Conservation (phyloP, 1,140 invertebrate species). For the Drosophila bocki region DNA sequence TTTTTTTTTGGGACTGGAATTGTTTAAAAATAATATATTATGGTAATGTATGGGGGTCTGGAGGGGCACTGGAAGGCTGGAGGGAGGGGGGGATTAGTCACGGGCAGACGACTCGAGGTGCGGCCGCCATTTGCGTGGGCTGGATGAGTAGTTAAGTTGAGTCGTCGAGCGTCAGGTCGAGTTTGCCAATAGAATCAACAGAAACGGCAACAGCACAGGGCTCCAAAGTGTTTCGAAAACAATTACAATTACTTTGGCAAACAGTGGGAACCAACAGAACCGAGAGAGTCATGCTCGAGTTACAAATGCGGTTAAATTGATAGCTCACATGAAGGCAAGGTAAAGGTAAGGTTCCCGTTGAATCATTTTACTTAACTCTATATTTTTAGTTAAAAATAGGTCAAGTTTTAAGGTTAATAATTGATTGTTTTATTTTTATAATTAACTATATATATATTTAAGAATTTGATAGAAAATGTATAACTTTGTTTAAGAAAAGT, state of each 20-base stretch:
- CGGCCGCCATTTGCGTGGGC: slow-evolving; percentile 30
- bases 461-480: not conserved
- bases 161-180: slow-evolving; percentile 26
- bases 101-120: slow-evolving; percentile 39
- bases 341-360: not conserved
- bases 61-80: slow-evolving; percentile 8
- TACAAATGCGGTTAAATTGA: slow-evolving; percentile 30
- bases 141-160: slow-evolving; percentile 43
- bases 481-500: not conserved
- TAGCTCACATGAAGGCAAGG: slow-evolving; percentile 3
- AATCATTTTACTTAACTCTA: not conserved
- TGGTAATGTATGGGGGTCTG: slow-evolving; percentile 8
- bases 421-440: too few relatives aligned
- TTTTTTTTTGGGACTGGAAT: slow-evolving; percentile 16
- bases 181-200: slow-evolving; percentile 71
- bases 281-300: slow-evolving; percentile 29
- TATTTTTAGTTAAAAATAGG: not conserved
- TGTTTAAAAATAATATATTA: slow-evolving; percentile 1
- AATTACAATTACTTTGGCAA: slow-evolving; percentile 71
- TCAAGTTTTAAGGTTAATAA: not conserved
- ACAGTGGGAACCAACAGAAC: slow-evolving; percentile 37
- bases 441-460: too few relatives aligned
- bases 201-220: slow-evolving; percentile 21
- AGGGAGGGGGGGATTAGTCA: slow-evolving; percentile 28
- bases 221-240: slow-evolving; percentile 49